These are phyloP conservation scores for Puntigrus tetrazona DNA, from an alignment of 2,113 vertebrate species.

Conservation along the genomic window DNA sequence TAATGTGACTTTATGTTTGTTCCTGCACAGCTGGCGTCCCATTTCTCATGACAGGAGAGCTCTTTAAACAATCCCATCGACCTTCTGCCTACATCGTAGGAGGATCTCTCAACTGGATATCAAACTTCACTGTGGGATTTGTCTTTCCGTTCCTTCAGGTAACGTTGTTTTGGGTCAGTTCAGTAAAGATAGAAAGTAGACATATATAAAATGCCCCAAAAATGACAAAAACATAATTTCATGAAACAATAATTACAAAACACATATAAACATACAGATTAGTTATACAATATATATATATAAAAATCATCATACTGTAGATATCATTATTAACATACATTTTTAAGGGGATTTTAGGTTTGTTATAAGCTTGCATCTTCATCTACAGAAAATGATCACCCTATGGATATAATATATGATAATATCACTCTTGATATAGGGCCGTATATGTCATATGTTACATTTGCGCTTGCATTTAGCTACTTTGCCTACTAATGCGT, in stretches of 20 bases:
- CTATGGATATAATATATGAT: neutral
- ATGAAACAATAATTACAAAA: neutral
- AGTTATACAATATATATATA: too few species aligned
- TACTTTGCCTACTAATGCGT: too few species aligned
- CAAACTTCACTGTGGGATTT: conserved; percentile 88
- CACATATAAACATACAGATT: too few species aligned
- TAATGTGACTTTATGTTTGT: conserved; percentile 1
- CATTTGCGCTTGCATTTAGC: neutral
- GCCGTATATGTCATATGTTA: neutral
- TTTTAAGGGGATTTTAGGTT: neutral
- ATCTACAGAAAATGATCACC: neutral
- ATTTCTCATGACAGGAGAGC: conserved; percentile 87
- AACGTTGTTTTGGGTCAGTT: neutral
- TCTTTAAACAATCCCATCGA: conserved; percentile 87
- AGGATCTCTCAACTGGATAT: conserved; percentile 89
- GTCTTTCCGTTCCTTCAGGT: conserved; percentile 93
- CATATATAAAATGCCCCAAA: too few species aligned
- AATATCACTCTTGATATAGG: neutral
- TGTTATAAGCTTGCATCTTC: neutral
- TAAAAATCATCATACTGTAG: neutral
- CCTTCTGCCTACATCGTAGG: conserved; percentile 84
- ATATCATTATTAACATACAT: neutral
- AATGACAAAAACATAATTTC: too few species aligned
- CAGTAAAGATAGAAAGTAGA: too few species aligned
- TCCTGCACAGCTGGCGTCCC: conserved; percentile 78